Percentiles rank a stretch among this genome's conserved stretches.
These are phyloP conservation scores for Motacilla tschutschensis DNA, from an alignment of 2,113 vertebrate genomes.

Conservation along the genomic window DNA sequence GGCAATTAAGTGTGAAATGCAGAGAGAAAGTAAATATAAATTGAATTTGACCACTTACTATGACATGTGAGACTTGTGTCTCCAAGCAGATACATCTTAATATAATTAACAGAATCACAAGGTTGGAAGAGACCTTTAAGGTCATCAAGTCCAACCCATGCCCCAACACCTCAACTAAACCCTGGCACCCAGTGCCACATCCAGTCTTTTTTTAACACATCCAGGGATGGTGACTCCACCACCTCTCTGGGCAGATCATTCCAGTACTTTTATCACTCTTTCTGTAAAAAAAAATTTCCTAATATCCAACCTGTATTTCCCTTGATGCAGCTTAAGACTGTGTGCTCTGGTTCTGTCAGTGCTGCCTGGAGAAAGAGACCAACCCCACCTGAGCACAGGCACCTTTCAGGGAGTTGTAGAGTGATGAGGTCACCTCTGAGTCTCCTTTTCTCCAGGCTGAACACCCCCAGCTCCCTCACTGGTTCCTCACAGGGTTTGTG, in stretches of 20 bases:
- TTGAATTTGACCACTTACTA: not conserved
- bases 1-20: not conserved
- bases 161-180: not conserved
- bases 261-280: not conserved
- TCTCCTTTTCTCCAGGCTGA: not conserved
- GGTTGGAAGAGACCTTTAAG: not conserved
- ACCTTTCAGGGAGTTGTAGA: not conserved
- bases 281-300: not conserved
- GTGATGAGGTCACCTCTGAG: not conserved
- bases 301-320: no score
- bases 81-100: not conserved
- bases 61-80: not conserved
- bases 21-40: not conserved
- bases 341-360: not conserved
- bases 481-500: not conserved
- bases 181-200: not conserved
- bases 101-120: not conserved
- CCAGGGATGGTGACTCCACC: not conserved
- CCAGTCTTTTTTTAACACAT: not conserved
- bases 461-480: not conserved
- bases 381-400: no score
- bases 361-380: not conserved
- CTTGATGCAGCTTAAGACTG: no score
- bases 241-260: accelerated
- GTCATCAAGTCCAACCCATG: not conserved